Percentiles rank a stretch among this genome's conserved stretches.
phyloP scores from a whole-genome alignment of 1,140 invertebrate species.

The Chelonus insularis region DNA sequence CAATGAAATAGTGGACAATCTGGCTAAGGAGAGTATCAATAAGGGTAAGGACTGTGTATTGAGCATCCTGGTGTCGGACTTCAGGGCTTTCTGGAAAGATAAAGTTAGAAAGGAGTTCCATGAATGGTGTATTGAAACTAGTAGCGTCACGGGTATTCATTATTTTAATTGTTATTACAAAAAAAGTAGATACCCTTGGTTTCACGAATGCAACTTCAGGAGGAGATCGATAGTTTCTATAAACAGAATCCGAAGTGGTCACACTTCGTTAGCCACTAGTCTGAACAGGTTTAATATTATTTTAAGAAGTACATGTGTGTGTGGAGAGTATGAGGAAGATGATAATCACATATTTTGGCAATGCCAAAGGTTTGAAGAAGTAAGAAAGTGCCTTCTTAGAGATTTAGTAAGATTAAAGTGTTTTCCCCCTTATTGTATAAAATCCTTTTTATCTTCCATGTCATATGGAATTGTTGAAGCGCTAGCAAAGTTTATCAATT shows the following conservation, averaged over 20 bases:
- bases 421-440: not conserved
- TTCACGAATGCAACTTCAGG: conserved; percentile 1
- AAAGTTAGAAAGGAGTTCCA: not conserved
- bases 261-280: conserved; percentile 11
- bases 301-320: conserved; percentile 8
- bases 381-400: not conserved
- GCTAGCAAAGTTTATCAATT: not conserved
- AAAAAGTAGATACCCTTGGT: not conserved
- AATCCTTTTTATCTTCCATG: not conserved
- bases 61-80: conserved; percentile 1
- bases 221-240: conserved; percentile 12
- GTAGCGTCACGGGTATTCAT: not conserved
- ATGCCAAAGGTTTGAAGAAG: conserved; percentile 17
- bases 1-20: conserved; percentile 12
- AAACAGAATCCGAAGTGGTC: conserved; percentile 11
- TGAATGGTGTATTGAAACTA: not conserved
- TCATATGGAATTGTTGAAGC: not conserved
- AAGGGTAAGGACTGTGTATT: not conserved
- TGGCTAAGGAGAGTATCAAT: not conserved
- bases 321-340: conserved; percentile 11
- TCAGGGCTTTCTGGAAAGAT: not conserved
- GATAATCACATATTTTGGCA: conserved; percentile 29
- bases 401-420: not conserved
- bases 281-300: conserved; percentile 25
- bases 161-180: not conserved